phyloP scores from a whole-genome alignment of 2,797 vertebrate species.

The Cossypha caffra region DNA sequence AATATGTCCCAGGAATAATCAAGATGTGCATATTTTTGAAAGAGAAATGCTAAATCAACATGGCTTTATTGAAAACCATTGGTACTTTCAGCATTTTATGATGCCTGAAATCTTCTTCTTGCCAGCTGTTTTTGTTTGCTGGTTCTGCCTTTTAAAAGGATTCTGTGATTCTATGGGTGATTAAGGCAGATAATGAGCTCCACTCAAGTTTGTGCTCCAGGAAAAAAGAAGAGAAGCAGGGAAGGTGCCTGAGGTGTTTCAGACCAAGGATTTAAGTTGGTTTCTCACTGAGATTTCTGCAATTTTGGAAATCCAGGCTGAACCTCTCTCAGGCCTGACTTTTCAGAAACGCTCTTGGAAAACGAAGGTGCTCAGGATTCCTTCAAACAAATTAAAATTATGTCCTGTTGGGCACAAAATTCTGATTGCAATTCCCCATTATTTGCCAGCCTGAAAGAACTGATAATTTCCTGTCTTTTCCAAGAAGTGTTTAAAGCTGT shows the following conservation, averaged over 20 bases:
- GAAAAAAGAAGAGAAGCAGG: background rate
- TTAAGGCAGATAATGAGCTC: background rate
- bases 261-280: background rate
- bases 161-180: background rate
- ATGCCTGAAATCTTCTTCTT: constrained; percentile 1
- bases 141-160: background rate
- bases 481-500: background rate
- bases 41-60: background rate
- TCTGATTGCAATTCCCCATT: background rate
- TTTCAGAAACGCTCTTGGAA: background rate
- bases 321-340: background rate
- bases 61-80: background rate
- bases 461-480: background rate
- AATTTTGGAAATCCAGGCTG: background rate
- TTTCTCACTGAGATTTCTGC: background rate
- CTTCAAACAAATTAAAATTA: background rate
- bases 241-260: background rate
- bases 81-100: constrained; percentile 12
- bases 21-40: background rate
- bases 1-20: constrained; percentile 5
- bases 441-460: background rate
- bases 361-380: background rate
- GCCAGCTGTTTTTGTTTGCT: background rate
- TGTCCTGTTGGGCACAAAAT: background rate
- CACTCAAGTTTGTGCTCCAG: background rate